Evolutionary conservation across 1,140 invertebrate species (phyloP).

Genomic region (Micrasema longulum): DNA sequence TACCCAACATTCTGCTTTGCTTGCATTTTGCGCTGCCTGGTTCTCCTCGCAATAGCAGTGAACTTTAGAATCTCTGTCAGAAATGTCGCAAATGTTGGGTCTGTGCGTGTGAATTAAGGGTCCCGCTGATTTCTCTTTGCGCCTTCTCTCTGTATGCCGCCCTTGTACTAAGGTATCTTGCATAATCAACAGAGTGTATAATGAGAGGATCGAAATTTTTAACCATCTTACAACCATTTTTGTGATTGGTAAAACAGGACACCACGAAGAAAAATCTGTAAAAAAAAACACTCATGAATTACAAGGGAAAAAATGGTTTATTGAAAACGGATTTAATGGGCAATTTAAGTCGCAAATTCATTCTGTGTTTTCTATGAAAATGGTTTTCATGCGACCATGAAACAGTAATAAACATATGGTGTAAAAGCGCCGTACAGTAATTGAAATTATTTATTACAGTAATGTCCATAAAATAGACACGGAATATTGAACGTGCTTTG

Average conservation of each 20-base stretch:
- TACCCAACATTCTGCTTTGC: slow-evolving; percentile 72
- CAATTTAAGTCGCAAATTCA: too few species aligned
- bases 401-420: too few species aligned
- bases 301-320: neutral
- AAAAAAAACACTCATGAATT: slow-evolving; percentile 32
- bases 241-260: neutral
- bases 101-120: slow-evolving; percentile 60
- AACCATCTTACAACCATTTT: slow-evolving; percentile 46
- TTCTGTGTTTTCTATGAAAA: too few species aligned
- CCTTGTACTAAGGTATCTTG: slow-evolving; percentile 6
- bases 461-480: too few species aligned
- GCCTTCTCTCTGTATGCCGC: slow-evolving; percentile 55
- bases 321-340: too few species aligned
- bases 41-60: slow-evolving; percentile 65
- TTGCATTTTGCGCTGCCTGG: slow-evolving; percentile 62
- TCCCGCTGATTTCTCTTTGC: slow-evolving; percentile 59
- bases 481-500: too few species aligned
- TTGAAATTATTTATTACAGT: too few species aligned
- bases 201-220: slow-evolving; percentile 17
- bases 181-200: slow-evolving; percentile 19
- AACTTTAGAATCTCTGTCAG: slow-evolving; percentile 62
- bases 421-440: too few species aligned
- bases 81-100: slow-evolving; percentile 62
- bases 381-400: too few species aligned
- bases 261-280: slow-evolving; percentile 25